Percentiles rank a stretch among this genome's conserved stretches.
Conservation (phyloP, 2,797 vertebrate species). For the Antennarius maculatus region DNA sequence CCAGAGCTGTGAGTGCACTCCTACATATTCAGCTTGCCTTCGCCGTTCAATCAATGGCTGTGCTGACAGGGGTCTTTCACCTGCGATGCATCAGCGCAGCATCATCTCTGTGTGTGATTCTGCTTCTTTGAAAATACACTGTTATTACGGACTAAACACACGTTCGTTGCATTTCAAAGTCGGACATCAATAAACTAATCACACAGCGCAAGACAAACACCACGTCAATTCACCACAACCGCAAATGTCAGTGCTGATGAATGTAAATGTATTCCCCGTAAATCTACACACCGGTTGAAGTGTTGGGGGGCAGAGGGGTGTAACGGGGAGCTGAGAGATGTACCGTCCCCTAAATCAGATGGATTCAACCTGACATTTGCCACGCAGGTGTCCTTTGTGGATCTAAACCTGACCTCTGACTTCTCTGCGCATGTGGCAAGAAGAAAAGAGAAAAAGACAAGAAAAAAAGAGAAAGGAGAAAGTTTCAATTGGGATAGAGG, state of each 20-base stretch:
- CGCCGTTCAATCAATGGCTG: slow-evolving; percentile 38
- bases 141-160: slow-evolving; percentile 52
- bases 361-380: slow-evolving; percentile 2
- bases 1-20: slow-evolving; percentile 30
- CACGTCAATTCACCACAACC: slow-evolving; percentile 40
- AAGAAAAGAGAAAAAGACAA: neutral
- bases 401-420: slow-evolving; percentile 25
- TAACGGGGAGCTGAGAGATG: slow-evolving; percentile 9
- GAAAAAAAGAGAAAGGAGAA: neutral
- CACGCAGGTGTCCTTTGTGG: neutral
- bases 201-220: slow-evolving; percentile 49
- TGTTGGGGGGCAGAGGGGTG: slow-evolving; percentile 30
- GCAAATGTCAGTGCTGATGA: slow-evolving; percentile 67
- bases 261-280: slow-evolving; percentile 63
- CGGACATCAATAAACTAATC: slow-evolving; percentile 68
- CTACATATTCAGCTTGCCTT: slow-evolving; percentile 53
- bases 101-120: slow-evolving; percentile 29
- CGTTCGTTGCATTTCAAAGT: slow-evolving; percentile 53
- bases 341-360: slow-evolving; percentile 9
- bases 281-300: slow-evolving; percentile 41
- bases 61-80: slow-evolving; percentile 33
- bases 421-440: neutral
- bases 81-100: slow-evolving; percentile 36
- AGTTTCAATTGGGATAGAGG: neutral
- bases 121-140: slow-evolving; percentile 38